Evolutionary conservation across 1,140 invertebrate species (phyloP).

Genomic region (Drosophila willistoni): DNA sequence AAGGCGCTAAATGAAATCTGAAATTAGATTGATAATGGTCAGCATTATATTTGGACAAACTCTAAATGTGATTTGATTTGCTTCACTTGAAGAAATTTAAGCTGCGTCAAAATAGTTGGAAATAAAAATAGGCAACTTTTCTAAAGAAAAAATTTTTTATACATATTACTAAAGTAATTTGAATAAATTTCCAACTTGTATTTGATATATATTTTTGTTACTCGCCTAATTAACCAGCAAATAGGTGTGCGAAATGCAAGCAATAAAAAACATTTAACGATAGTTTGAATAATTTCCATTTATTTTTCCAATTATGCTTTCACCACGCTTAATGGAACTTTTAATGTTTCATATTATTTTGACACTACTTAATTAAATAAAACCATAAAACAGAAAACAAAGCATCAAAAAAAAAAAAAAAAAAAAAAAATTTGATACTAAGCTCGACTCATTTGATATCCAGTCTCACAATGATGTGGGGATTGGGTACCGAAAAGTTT

Average conservation of each 20-base stretch:
- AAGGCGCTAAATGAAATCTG: background rate
- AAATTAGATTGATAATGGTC: background rate
- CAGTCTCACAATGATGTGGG: too few relatives aligned
- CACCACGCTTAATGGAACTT: constrained; percentile 21
- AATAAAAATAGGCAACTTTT: too few relatives aligned
- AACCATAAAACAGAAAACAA: background rate
- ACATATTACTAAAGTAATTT: too few relatives aligned
- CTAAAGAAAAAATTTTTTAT: too few relatives aligned
- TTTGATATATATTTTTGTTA: background rate
- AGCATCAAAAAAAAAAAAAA: background rate
- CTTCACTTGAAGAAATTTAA: too few relatives aligned
- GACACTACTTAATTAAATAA: constrained; percentile 17
- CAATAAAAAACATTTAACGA: constrained; percentile 21
- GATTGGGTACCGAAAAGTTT: background rate
- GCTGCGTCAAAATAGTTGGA: too few relatives aligned
- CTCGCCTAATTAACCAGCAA: background rate
- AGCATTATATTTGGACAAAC: too few relatives aligned
- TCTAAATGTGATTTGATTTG: background rate
- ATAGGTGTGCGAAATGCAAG: background rate
- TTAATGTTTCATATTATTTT: constrained; percentile 24
- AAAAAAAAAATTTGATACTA: background rate
- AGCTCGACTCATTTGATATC: constrained; percentile 11
- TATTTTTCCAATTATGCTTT: constrained; percentile 37
- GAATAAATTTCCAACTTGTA: background rate
- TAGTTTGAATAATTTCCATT: constrained; percentile 32